Evolutionary conservation across 1,140 invertebrate genomes (phyloP).

Genomic region (Bombus haemorrhoidalis): DNA sequence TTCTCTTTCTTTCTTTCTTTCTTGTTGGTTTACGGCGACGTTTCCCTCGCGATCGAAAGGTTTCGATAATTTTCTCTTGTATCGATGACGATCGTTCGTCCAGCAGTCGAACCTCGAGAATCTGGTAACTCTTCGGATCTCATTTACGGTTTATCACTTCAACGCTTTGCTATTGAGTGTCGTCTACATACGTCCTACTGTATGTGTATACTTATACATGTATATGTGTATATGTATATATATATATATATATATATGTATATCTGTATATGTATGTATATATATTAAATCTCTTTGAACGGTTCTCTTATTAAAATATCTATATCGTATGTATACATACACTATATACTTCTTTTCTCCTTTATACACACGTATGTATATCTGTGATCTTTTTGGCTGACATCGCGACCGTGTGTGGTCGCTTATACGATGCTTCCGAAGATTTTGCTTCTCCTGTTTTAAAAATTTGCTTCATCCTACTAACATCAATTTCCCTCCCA

Average conservation of each 20-base stretch:
- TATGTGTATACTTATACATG: slow-evolving; percentile 47
- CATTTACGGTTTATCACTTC: slow-evolving; percentile 78
- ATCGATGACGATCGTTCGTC: slow-evolving; percentile 41
- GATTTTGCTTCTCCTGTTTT: background rate
- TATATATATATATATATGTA: slow-evolving; percentile 37
- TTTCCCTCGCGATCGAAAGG: background rate
- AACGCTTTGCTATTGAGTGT: slow-evolving; percentile 79
- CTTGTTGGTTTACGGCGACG: background rate
- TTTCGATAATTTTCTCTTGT: background rate
- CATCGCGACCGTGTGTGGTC: background rate
- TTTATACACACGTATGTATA: slow-evolving; percentile 36
- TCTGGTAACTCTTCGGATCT: slow-evolving; percentile 64
- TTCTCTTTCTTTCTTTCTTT: background rate
- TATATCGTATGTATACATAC: slow-evolving; percentile 51
- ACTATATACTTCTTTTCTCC: slow-evolving; percentile 35
- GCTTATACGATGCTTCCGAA: background rate
- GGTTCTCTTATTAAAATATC: slow-evolving; percentile 55
- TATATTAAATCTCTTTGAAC: slow-evolving; percentile 52
- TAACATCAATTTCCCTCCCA: background rate
- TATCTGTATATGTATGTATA: slow-evolving; percentile 44
- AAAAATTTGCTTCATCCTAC: background rate
- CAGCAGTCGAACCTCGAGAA: slow-evolving; percentile 63
- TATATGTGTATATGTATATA: slow-evolving; percentile 31
- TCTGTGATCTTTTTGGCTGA: slow-evolving; percentile 29
- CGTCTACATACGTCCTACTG: slow-evolving; percentile 62